These are phyloP conservation scores for Cherax quadricarinatus DNA, from an alignment of 1,140 invertebrate genomes.

Conservation along the genomic window DNA sequence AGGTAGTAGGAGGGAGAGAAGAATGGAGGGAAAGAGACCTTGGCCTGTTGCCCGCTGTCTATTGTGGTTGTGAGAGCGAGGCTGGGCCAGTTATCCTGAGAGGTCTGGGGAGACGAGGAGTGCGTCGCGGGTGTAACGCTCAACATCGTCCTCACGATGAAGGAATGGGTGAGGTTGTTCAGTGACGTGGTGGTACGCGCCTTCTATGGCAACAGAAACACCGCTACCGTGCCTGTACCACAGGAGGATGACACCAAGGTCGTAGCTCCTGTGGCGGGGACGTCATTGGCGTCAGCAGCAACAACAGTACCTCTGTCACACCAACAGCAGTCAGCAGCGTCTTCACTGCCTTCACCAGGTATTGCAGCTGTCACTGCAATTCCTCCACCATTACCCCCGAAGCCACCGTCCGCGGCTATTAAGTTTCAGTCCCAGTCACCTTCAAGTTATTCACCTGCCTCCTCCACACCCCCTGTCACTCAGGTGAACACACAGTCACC, in stretches of 20 bases:
- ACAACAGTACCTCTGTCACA: not conserved
- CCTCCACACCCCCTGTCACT: not conserved
- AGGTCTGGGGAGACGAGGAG: slow-evolving; percentile 24
- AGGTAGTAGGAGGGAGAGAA: not conserved
- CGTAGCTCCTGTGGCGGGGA: not conserved
- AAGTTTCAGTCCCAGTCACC: not conserved
- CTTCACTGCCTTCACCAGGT: slow-evolving; percentile 20
- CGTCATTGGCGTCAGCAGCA: not conserved
- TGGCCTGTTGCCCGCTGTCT: slow-evolving; percentile 29
- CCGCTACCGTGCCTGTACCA: not conserved
- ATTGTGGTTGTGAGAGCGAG: slow-evolving; percentile 30
- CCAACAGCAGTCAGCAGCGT: not conserved
- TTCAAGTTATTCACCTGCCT: not conserved
- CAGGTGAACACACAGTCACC: not conserved
- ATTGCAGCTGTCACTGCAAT: not conserved
- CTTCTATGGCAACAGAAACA: slow-evolving; percentile 24
- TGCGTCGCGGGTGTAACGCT: not conserved
- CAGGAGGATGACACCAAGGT: slow-evolving; percentile 2
- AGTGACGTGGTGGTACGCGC: slow-evolving; percentile 30
- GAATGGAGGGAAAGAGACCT: not conserved
- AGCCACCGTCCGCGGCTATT: not conserved
- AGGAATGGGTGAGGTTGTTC: slow-evolving; percentile 25
- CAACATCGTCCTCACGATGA: not conserved
- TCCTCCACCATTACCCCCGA: not conserved
- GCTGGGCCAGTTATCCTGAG: slow-evolving; percentile 18